Conservation (phyloP, 2,797 vertebrate genomes). For the Percopsis omiscomaycus region DNA sequence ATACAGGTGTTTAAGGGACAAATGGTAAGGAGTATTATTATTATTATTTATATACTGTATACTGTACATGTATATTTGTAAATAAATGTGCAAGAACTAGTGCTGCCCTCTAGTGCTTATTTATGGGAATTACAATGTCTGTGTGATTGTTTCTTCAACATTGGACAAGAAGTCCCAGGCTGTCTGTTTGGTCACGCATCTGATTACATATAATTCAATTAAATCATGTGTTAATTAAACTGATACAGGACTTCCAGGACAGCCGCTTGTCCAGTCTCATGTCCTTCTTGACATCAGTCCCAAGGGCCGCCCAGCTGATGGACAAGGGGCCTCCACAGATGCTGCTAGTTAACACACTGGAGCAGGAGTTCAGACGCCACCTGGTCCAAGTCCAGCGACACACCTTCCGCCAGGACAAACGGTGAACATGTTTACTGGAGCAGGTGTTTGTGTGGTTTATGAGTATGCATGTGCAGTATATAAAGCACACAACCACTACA, state of each 20-base stretch:
- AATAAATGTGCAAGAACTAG: background rate
- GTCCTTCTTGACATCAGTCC: slow-evolving; percentile 75
- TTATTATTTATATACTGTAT: too few relatives aligned
- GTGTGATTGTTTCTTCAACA: background rate
- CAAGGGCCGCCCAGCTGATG: slow-evolving; percentile 79
- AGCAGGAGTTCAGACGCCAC: slow-evolving; percentile 78
- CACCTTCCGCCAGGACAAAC: slow-evolving; percentile 76
- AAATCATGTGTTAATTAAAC: background rate
- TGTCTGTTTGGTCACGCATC: too few relatives aligned
- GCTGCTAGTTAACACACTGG: slow-evolving; percentile 75
- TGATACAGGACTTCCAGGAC: slow-evolving; percentile 75
- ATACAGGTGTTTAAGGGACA: slow-evolving; percentile 78
- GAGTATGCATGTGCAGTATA: too few relatives aligned
- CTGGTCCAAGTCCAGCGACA: slow-evolving; percentile 80
- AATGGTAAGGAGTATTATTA: slow-evolving; percentile 65
- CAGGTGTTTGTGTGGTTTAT: background rate
- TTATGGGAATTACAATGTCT: slow-evolving; percentile 27
- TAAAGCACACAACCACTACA: background rate
- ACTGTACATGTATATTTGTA: too few relatives aligned
- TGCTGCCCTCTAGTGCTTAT: slow-evolving; percentile 56
- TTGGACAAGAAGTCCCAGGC: too few relatives aligned
- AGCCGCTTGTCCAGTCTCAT: slow-evolving; percentile 73
- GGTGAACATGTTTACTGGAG: slow-evolving; percentile 46
- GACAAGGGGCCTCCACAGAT: slow-evolving; percentile 73
- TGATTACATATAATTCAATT: too few relatives aligned